Percentiles rank a stretch among this genome's conserved stretches.
phyloP scores from a whole-genome alignment of 53 echinoderm and acorn worm genomes.

The Arbacia lixula region DNA sequence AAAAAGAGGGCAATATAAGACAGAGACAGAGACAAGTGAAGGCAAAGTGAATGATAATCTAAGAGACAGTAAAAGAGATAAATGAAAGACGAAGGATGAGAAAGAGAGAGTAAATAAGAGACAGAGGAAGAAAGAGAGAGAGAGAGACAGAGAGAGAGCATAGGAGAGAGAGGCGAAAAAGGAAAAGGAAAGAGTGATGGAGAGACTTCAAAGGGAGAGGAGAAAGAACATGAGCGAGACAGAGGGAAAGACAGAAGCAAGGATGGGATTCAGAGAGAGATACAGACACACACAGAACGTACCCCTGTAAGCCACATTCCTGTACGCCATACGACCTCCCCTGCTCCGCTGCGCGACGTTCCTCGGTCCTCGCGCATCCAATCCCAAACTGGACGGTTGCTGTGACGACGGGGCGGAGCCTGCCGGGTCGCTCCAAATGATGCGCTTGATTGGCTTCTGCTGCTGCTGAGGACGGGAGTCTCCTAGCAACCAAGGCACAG shows the following conservation, averaged over 20 bases:
- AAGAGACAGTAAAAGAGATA: no score
- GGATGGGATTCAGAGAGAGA: neutral
- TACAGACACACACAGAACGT: neutral
- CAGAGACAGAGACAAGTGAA: no score
- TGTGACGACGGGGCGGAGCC: conserved; percentile 59
- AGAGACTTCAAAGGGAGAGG: no score
- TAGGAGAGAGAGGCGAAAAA: neutral
- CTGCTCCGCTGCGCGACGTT: conserved; percentile 28
- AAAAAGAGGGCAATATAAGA: no score
- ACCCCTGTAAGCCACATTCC: conserved; percentile 46
- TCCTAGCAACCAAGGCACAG: neutral
- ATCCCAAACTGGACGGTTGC: conserved; percentile 24
- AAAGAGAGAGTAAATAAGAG: neutral
- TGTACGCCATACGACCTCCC: neutral
- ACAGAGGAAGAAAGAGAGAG: no score
- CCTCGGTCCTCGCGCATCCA: conserved; percentile 23
- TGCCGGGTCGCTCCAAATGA: conserved; percentile 77
- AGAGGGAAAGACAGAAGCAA: neutral
- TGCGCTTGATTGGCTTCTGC: conserved; percentile 65
- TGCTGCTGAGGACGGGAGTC: conserved; percentile 21
- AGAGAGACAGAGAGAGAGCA: no score
- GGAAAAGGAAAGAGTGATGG: neutral
- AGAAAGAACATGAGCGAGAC: neutral
- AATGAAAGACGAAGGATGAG: neutral
- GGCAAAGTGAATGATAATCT: neutral